phyloP scores from a whole-genome alignment of 2,113 vertebrate species.

The Girardinichthys multiradiatus region DNA sequence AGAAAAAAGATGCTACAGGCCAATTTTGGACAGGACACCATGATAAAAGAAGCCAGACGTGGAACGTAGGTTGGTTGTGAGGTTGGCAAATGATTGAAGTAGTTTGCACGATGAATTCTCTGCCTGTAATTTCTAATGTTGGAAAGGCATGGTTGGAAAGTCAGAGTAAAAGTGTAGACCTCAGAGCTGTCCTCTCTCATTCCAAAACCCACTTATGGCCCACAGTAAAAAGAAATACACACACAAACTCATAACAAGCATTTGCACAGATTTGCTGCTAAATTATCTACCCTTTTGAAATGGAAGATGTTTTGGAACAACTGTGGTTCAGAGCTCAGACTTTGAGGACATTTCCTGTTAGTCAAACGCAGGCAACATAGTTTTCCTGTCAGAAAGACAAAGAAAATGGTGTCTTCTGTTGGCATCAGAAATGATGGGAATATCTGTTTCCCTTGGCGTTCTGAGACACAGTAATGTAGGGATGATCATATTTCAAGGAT shows the following conservation, averaged over 20 bases:
- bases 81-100: slow-evolving; percentile 54
- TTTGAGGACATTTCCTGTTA: slow-evolving; percentile 69
- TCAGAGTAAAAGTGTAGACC: slow-evolving; percentile 59
- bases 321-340: slow-evolving; percentile 41
- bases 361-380: slow-evolving; percentile 51
- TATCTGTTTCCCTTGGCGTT: slow-evolving; percentile 58
- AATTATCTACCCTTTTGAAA: slow-evolving; percentile 27
- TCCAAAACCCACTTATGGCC: slow-evolving; percentile 58
- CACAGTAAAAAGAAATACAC: slow-evolving; percentile 32
- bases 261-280: slow-evolving; percentile 42
- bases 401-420: slow-evolving; percentile 67
- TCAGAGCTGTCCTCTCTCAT: slow-evolving; percentile 61
- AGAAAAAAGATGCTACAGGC: slow-evolving; percentile 11
- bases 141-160: slow-evolving; percentile 61
- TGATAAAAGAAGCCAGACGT: slow-evolving; percentile 35
- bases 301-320: slow-evolving; percentile 29
- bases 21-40: slow-evolving; percentile 24
- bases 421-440: slow-evolving; percentile 34
- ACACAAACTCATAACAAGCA: slow-evolving; percentile 8
- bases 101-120: slow-evolving; percentile 65
- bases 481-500: slow-evolving; percentile 64
- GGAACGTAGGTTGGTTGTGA: slow-evolving; percentile 54
- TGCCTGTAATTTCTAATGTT: slow-evolving; percentile 70
- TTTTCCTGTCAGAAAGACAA: slow-evolving; percentile 62
- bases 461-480: slow-evolving; percentile 52